phyloP scores from a whole-genome alignment of 2,888 invertebrate genomes.

The Syrista parreyssii region DNA sequence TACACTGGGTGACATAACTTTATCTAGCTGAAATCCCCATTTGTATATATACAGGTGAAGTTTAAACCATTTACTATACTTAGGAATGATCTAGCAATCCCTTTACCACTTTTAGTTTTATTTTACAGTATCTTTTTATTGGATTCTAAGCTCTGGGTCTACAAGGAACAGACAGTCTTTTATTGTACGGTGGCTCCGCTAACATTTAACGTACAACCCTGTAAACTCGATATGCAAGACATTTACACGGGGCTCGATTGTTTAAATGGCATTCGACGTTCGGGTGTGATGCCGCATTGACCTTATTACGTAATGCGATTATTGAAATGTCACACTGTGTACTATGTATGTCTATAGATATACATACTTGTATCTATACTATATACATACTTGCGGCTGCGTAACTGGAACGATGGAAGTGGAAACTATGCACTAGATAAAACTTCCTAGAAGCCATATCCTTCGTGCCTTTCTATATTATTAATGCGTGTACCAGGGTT shows the following conservation, averaged over 20 bases:
- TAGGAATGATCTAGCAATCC: neutral
- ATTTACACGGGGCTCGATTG: constrained; percentile 7
- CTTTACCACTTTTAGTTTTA: neutral
- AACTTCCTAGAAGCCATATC: neutral
- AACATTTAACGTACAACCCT: neutral
- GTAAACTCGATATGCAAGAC: neutral
- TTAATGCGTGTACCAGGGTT: neutral
- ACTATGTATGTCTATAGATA: constrained; percentile 26
- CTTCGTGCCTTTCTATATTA: neutral
- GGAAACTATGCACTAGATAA: neutral
- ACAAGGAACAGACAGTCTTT: too few relatives aligned
- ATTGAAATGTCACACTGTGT: constrained; percentile 52
- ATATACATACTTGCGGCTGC: neutral
- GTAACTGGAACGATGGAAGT: neutral
- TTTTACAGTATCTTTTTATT: neutral
- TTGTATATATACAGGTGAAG: neutral
- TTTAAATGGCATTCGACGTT: constrained; percentile 16
- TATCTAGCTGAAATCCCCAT: neutral
- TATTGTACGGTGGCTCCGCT: neutral
- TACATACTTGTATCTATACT: neutral
- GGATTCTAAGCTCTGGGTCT: too few relatives aligned
- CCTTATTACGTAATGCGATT: constrained; percentile 46
- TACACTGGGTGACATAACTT: neutral
- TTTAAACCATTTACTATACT: neutral
- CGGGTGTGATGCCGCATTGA: constrained; percentile 21